A percentile compares a stretch with the other conserved stretches of the same genome.
Conservation (phyloP, 2,797 vertebrate species). For the Mareca strepera region DNA sequence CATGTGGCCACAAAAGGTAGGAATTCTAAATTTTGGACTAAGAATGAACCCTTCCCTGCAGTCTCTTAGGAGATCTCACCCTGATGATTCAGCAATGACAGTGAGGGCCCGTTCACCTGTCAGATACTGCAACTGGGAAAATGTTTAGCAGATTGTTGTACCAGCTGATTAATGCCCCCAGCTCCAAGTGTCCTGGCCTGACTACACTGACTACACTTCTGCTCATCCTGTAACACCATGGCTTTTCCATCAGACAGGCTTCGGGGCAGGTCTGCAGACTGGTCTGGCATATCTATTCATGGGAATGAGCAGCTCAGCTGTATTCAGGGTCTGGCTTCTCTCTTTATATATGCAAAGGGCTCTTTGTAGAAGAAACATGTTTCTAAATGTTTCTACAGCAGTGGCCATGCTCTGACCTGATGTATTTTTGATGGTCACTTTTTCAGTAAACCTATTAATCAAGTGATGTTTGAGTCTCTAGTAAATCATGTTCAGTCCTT, state of each 20-base stretch:
- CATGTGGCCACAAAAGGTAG: too few species aligned
- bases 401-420: not conserved
- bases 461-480: not conserved
- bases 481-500: not conserved
- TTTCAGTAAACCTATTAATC: not conserved
- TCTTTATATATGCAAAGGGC: rapidly evolving
- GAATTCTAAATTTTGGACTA: not conserved
- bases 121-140: not conserved
- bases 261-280: not conserved
- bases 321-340: not conserved
- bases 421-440: not conserved
- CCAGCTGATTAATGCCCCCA: not conserved
- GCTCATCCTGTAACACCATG: not conserved
- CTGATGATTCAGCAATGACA: rapidly evolving
- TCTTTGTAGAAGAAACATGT: not conserved
- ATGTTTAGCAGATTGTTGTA: not conserved
- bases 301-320: not conserved
- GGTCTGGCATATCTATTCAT: not conserved
- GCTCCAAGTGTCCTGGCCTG: not conserved
- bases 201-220: not conserved
- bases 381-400: not conserved
- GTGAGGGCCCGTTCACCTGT: rapidly evolving
- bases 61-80: not conserved
- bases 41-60: not conserved
- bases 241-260: not conserved